These are phyloP conservation scores for Aphelocoma californica DNA, from an alignment of 2,797 vertebrate genomes.

Conservation along the genomic window DNA sequence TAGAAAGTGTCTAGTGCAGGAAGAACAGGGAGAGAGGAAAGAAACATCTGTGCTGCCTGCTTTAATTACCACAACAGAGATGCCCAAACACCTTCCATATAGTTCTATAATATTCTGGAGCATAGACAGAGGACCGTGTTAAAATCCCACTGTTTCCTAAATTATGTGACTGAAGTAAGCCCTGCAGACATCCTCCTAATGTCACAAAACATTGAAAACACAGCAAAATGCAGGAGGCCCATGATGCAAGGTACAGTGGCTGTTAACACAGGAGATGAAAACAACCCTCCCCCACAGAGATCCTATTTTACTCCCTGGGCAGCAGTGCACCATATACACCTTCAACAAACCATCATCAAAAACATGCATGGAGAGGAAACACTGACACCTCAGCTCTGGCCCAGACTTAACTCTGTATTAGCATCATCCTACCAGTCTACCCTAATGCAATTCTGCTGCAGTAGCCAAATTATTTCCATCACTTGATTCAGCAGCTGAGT, in stretches of 20 bases:
- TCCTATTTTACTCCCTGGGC: neutral
- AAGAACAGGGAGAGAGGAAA: neutral
- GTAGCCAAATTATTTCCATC: conserved; percentile 21
- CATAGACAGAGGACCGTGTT: neutral
- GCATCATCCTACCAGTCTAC: neutral
- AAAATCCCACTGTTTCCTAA: neutral
- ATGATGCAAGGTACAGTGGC: neutral
- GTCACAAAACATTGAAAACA: neutral
- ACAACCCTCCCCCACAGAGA: neutral
- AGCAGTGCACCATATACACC: neutral
- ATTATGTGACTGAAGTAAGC: neutral
- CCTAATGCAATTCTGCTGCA: neutral
- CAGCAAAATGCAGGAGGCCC: neutral
- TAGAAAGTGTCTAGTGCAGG: accelerated
- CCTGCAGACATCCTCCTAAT: neutral
- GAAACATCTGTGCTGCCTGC: neutral
- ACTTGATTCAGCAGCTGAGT: conserved; percentile 1
- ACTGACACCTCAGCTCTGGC: neutral
- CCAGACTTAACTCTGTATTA: neutral
- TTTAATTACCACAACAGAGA: neutral
- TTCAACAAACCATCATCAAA: neutral
- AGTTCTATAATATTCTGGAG: neutral
- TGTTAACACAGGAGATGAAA: neutral
- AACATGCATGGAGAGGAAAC: accelerated
- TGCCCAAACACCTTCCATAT: neutral